Percentiles rank a stretch among this genome's conserved stretches.
phyloP scores from a whole-genome alignment of 2,888 invertebrate genomes.

The Drosophila affinis region DNA sequence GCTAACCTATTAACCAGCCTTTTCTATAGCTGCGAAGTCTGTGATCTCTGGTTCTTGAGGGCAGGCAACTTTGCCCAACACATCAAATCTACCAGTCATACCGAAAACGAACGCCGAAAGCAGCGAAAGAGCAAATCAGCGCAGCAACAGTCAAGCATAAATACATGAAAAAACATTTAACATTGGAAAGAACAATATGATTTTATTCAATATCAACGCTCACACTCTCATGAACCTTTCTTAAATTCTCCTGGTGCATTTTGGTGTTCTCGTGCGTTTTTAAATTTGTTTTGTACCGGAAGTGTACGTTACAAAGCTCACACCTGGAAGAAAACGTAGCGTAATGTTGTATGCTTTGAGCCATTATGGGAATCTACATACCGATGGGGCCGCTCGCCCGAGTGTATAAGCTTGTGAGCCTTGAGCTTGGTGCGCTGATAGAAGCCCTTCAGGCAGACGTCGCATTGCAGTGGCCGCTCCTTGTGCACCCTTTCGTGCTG shows the following conservation, averaged over 20 bases:
- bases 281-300: conserved; percentile 64
- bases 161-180: conserved; percentile 7
- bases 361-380: conserved; percentile 2
- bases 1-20: background rate
- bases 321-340: conserved; percentile 48
- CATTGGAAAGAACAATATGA: conserved; percentile 2
- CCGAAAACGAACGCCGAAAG: conserved; percentile 57
- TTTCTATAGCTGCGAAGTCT: conserved; percentile 56
- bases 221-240: conserved; percentile 27
- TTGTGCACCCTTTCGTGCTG: conserved; percentile 63
- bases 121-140: conserved; percentile 39
- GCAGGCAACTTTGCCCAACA: conserved; percentile 67
- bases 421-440: conserved; percentile 51
- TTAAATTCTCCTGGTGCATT: conserved; percentile 64
- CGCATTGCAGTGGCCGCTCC: conserved; percentile 61
- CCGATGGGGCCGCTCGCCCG: conserved; percentile 67
- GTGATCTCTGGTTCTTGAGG: conserved; percentile 68
- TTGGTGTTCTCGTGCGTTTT: conserved; percentile 65
- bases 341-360: background rate
- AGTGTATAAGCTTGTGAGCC: conserved; percentile 62
- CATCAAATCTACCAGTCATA: conserved; percentile 60
- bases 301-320: conserved; percentile 61
- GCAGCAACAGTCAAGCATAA: conserved; percentile 7
- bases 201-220: conserved; percentile 17
- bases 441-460: conserved; percentile 64